phyloP scores from a whole-genome alignment of 2,888 invertebrate species.

The Plebejus melissa region DNA sequence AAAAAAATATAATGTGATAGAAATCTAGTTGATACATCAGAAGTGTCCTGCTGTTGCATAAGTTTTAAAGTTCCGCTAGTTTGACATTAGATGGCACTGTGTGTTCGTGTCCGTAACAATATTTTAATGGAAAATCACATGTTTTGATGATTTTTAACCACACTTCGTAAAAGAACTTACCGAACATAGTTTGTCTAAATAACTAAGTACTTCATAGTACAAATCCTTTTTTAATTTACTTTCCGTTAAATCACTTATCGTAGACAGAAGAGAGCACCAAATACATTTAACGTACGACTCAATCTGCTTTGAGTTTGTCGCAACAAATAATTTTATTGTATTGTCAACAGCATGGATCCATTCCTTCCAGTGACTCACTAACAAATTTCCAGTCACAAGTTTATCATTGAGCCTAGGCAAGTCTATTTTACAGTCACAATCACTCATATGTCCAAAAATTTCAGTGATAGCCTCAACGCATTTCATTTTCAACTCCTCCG shows the following conservation, averaged over 20 bases:
- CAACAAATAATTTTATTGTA: slow-evolving; percentile 44
- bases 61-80: too few relatives aligned
- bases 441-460: slow-evolving; percentile 54
- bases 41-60: background rate
- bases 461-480: slow-evolving; percentile 57
- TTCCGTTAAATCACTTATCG: slow-evolving; percentile 52
- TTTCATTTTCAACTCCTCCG: slow-evolving; percentile 44
- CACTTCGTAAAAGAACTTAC: slow-evolving; percentile 42
- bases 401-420: slow-evolving; percentile 48
- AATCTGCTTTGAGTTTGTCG: slow-evolving; percentile 39
- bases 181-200: slow-evolving; percentile 46
- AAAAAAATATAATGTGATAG: slow-evolving; percentile 29
- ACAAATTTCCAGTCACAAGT: slow-evolving; percentile 44
- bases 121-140: background rate
- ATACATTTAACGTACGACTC: slow-evolving; percentile 51
- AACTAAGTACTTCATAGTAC: slow-evolving; percentile 48
- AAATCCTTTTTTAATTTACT: slow-evolving; percentile 53
- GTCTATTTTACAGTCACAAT: slow-evolving; percentile 53
- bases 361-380: slow-evolving; percentile 52
- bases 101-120: too few relatives aligned
- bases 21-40: slow-evolving; percentile 4
- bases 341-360: slow-evolving; percentile 52
- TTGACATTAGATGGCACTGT: too few relatives aligned
- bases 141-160: background rate
- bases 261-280: slow-evolving; percentile 57